A percentile compares a stretch with the other conserved stretches of the same genome.
Evolutionary conservation across 2,113 vertebrate genomes (phyloP).

Genomic region (Cnemophilus loriae): DNA sequence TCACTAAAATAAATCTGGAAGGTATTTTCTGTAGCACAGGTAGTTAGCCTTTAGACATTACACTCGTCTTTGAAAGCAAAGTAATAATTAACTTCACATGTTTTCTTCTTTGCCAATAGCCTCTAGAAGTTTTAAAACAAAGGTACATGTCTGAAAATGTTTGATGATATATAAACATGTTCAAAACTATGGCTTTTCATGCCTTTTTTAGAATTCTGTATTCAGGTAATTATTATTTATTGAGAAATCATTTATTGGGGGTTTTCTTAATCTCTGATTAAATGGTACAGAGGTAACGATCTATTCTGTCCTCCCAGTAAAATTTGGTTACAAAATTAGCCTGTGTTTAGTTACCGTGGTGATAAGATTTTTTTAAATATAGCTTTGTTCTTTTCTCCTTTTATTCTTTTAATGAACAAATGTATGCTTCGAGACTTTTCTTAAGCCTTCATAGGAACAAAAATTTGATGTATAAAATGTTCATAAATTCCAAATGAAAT

Average conservation of each 20-base stretch:
- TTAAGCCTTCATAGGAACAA: not conserved
- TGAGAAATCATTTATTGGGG: not conserved
- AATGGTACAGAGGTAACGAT: not conserved
- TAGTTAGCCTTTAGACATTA: not conserved
- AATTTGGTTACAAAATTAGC: not conserved
- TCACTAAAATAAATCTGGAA: not conserved
- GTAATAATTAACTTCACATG: not conserved
- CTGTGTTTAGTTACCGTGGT: constrained; percentile 24
- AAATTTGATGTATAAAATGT: not conserved
- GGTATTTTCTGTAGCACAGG: not conserved
- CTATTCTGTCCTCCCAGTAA: not conserved
- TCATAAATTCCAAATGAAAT: not conserved
- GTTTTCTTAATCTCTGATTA: not conserved
- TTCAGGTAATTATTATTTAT: not conserved
- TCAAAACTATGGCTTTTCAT: not conserved
- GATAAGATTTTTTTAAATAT: not conserved
- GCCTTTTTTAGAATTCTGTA: not conserved
- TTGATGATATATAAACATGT: not conserved
- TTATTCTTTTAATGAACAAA: not conserved
- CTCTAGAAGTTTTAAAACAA: not conserved
- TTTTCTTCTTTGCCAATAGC: not conserved
- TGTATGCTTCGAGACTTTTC: not conserved
- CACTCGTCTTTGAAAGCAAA: not conserved
- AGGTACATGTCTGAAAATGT: not conserved
- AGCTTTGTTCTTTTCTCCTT: not conserved